Base-by-base conservation (phyloP, 2,888 invertebrate genomes). In the Watsonalla binaria region DNA sequence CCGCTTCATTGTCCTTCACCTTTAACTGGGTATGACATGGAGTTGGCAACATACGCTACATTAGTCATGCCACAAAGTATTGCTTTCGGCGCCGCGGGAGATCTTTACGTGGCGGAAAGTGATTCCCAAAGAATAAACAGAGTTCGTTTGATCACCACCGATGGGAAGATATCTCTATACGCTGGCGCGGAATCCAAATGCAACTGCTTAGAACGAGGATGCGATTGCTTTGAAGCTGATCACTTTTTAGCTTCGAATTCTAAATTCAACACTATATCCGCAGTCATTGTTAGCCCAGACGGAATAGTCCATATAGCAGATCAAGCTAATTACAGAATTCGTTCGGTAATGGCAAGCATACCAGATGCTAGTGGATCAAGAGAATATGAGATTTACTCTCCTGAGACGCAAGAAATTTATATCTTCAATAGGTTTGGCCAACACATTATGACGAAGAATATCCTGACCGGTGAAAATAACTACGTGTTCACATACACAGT, bases 401-500 rank as follows among this genome's bases (percentile, higher is more conserved):
- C 98, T 0, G 98, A 98, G 70, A 97, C 97, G 5, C 98, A 98
- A 82, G 99, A 99, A 82, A 95, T 97, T 58, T 98, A 97, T 72
- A 94, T 97, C 33, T 98, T 98, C 87, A 98, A 98, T 72, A 92
- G 97, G 65, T 97, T 98, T 75, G 99, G 99, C 0, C 98, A 98
- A 78, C 99, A 99, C 76, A 94, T 97, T 5, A 95, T 96, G 54
- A 99, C 98, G 0, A 95, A 95, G 66, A 98, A 98, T 76, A 98
- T 99, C 57, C 90, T 99, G n/a, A 98, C 98, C 0, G 97, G 97
- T 0, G 97, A 97, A 82, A 96, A 95, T 5, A 95, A 96, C 63
- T 99, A 98, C 79, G 94, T 96, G 2, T 99, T 99, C 78, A 96
- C 97, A 0, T 99, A 99, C 86, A 98, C 97, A 66, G 97, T 98